Evolutionary conservation across 2,113 vertebrate species (phyloP), one percentile per base, ranked within the genome.

Genomic region (Rutilus rutilus): DNA sequence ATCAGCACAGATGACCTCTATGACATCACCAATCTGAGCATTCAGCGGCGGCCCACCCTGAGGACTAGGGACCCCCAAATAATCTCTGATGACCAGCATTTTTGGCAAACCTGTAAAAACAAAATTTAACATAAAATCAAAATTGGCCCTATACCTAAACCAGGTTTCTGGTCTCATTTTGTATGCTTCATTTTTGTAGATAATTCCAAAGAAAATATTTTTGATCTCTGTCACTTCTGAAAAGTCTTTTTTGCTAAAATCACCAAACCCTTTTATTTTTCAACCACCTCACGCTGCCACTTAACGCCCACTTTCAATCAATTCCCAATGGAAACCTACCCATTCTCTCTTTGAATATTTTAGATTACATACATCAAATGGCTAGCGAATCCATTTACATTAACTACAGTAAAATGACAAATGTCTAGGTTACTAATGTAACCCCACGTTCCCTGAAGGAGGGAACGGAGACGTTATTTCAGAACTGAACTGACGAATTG

Each of bases 11-110:
- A 97, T 94, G 57, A 99, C 94, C 83, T 98, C 97, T 62, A 99
- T 92, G 2, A 97, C 95, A 76, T 99, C 97, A 9, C 97, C 98
- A 8, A 91, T 88, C 86, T 96, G 97, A 91, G 97, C 94, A 71
- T 93, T 94, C 73, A 99, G 78, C 0, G 97, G 94, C 5, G 96
- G 96, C 5, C 96, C 96, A 4, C 93, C 93, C 6, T 90, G 88
- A 1, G 97, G 97, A 76, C 90, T 91, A 0, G 97, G 97, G 39
- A 91, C 80, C n/a, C 98, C 98, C 8, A 0, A 88, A 83, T 99
- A 99, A 88, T 94, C 96, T 90, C 92, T 93, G 92, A 97, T 97
- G 6, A 96, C 97, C 86, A 97, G 94, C 97, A 99, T 97, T 94
- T 95, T 96, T 73, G 97, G 97, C 89, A 97, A 94, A 89, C 97